Evolutionary conservation across 2,888 invertebrate genomes (phyloP).

Genomic region (Ornithoptera priamus): DNA sequence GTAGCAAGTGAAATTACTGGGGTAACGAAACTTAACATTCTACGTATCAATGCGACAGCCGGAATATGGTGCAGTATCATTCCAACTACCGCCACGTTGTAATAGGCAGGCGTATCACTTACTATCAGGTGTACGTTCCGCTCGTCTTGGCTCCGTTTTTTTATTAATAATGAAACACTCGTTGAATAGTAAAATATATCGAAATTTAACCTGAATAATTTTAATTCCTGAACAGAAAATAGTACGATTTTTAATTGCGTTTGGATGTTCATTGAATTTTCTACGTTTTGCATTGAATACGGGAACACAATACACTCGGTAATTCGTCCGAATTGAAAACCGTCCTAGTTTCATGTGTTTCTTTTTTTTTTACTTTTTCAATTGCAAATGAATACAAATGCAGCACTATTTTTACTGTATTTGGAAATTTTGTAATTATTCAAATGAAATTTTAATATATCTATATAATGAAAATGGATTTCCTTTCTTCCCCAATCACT

Average conservation of each 20-base stretch:
- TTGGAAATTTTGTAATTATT: neutral
- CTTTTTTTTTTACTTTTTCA: constrained; percentile 5
- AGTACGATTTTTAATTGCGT: constrained; percentile 15
- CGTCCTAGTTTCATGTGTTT: constrained; percentile 11
- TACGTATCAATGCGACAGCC: too few relatives aligned
- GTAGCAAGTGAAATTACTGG: too few relatives aligned
- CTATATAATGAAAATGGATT: too few relatives aligned
- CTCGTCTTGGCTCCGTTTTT: too few relatives aligned
- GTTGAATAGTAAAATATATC: neutral
- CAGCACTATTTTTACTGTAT: neutral
- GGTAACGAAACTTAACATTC: too few relatives aligned
- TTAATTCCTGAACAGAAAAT: neutral
- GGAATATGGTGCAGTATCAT: too few relatives aligned
- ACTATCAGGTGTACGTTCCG: too few relatives aligned
- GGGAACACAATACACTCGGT: constrained; percentile 15
- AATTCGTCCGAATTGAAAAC: constrained; percentile 20
- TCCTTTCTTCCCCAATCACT: too few relatives aligned
- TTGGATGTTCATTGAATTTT: constrained; percentile 21
- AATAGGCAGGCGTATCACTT: too few relatives aligned
- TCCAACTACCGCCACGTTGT: too few relatives aligned
- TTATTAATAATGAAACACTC: neutral
- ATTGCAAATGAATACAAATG: constrained; percentile 24
- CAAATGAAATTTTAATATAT: too few relatives aligned
- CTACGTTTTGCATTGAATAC: constrained; percentile 18
- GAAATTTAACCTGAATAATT: neutral